Conservation (phyloP, 2,797 vertebrate genomes). For the Chaunax sp. region DNA sequence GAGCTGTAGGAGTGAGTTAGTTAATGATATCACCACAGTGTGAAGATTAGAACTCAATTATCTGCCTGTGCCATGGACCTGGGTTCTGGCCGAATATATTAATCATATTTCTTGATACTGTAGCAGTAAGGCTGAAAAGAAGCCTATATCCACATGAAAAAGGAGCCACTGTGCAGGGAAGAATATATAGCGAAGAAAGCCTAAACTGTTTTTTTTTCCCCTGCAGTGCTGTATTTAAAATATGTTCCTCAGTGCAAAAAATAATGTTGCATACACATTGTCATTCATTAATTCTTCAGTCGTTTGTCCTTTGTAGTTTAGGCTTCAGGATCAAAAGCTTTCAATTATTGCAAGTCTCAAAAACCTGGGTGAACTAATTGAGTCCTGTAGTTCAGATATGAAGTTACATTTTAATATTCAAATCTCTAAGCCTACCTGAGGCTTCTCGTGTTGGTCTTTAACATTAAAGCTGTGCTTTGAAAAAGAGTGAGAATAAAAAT, state of each 20-base stretch:
- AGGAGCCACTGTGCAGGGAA: slow-evolving; percentile 22
- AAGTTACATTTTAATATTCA: slow-evolving; percentile 65
- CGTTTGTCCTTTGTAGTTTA: slow-evolving; percentile 30
- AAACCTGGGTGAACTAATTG: slow-evolving; percentile 65
- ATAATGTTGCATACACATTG: slow-evolving; percentile 24
- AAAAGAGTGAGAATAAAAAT: slow-evolving; percentile 51
- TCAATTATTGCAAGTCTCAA: slow-evolving; percentile 59
- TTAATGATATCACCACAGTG: slow-evolving; percentile 73
- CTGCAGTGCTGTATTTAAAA: slow-evolving; percentile 17
- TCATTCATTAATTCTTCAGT: slow-evolving; percentile 30
- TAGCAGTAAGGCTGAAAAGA: slow-evolving; percentile 43
- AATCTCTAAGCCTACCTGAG: slow-evolving; percentile 61
- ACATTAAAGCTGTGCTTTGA: slow-evolving; percentile 60
- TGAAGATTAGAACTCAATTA: slow-evolving; percentile 77
- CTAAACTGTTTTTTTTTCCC: slow-evolving; percentile 8
- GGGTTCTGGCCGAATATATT: slow-evolving; percentile 66
- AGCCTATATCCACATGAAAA: slow-evolving; percentile 43
- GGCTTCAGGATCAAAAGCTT: slow-evolving; percentile 64
- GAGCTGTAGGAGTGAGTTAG: slow-evolving; percentile 62
- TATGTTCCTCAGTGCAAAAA: slow-evolving; percentile 29
- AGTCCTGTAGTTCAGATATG: slow-evolving; percentile 57
- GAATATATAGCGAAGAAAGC: slow-evolving; percentile 14
- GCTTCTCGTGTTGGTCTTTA: slow-evolving; percentile 56
- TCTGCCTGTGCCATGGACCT: slow-evolving; percentile 62
- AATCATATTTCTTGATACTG: slow-evolving; percentile 72